Base-by-base conservation (phyloP, 2,113 vertebrate species). In the Lutjanus erythropterus region DNA sequence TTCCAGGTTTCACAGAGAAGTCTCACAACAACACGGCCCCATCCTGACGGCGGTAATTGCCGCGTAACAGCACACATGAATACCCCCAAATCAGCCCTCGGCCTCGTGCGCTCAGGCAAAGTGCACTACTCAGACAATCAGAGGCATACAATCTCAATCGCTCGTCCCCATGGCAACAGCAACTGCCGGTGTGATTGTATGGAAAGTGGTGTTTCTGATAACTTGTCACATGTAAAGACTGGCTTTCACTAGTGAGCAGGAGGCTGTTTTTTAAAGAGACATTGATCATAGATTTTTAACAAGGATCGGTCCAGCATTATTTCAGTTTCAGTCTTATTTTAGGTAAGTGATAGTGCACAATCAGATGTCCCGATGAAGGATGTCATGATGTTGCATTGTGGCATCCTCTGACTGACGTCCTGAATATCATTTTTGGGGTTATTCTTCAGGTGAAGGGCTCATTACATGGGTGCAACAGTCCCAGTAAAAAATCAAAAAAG, bases 91-190 rank as follows among this genome's bases (percentile, higher is more conserved):
- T 90, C 86, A 86, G 75, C 80, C 42, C 47, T 67, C 25, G 16
- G 83, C 65, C 77, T 70, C 33, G 49, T 53, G 81, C 77, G 39
- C 79, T 82, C 68, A 61, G 75, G 67, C 68, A 75, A 86, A 89
- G 80, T 85, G 74, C 79, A 60, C 66, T 50, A n/a, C 81, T 90
- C 80, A 80, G 75, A 87, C 84, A 90, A 88, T 92, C 86, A 88
- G 56, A 88, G 76, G 82, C 76, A 73, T 73, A 47, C 85, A 78
- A 75, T 81, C 83, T 80, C 83, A 82, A 82, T 55, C 7, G 35
- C 75, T 47, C 18, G 62, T 93, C 76, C 44, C 91, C 85, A 89
- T 90, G 88, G 92, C 69, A 92, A 92, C 91, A 88, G 80, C 76
- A 77, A 64, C 85, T 78, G 85, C 70, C 12, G 2, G 75, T 87